phyloP scores from a whole-genome alignment of 2,797 vertebrate species.

The Thripadectes ignobilis region DNA sequence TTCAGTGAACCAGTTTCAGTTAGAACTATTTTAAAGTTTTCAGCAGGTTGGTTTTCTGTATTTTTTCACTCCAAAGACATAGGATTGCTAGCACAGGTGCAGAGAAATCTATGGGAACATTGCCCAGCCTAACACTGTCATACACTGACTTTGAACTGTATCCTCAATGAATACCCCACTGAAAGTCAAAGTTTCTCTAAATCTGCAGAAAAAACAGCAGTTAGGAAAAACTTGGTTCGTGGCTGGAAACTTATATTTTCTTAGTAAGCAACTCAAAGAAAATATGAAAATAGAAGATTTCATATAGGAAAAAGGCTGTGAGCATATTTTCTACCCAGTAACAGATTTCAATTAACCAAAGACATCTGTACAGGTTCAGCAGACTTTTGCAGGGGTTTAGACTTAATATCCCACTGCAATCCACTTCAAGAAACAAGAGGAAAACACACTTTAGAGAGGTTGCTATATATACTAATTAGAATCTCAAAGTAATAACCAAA shows the following conservation, averaged over 20 bases:
- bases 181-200: background rate
- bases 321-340: background rate
- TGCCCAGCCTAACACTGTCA: background rate
- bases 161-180: background rate
- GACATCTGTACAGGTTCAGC: background rate
- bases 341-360: background rate
- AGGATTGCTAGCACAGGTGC: background rate
- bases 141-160: background rate
- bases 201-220: background rate
- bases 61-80: background rate
- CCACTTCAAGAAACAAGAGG: background rate
- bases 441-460: background rate
- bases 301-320: background rate
- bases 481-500: background rate
- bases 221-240: background rate
- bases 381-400: background rate
- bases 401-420: background rate
- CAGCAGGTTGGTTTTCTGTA: background rate
- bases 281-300: background rate
- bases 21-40: background rate
- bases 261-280: background rate
- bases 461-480: background rate
- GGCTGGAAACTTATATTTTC: background rate
- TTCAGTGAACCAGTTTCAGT: background rate
- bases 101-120: background rate